Base-by-base conservation (phyloP, 2,888 invertebrate species). In the Glaucopsyche alexis region DNA sequence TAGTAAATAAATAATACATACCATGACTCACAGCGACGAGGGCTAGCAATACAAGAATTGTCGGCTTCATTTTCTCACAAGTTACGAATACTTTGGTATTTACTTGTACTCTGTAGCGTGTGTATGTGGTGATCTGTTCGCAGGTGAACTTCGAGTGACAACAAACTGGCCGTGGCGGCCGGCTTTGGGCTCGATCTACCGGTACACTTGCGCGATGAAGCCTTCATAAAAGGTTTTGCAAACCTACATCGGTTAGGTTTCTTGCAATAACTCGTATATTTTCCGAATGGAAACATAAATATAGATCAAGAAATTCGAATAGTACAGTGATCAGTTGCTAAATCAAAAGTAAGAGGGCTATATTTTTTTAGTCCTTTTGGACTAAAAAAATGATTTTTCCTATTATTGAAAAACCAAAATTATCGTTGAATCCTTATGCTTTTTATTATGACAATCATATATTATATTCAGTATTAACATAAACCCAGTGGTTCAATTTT, bases 151-250 rank as follows among this genome's bases (percentile, higher is more conserved):
- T 78, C 77, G 79, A 81, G 78, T 81, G 81, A 83, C 84, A 84
- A 83, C 84, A 84, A 83, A 84, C 84, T 80, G 60, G 74, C 76
- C 75, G 82, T 82, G 82, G 78, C 82, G 82, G 78, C 81, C 84
- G 82, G 81, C 79, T 65, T 75, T 84, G 82, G 84, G 80, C 81
- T 79, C 80, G 89, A 85, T 81, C 80, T 85, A 87, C 90, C 84
- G 84, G 91, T 91, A 87, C 81, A 79, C 71, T 82, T 83, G 80
- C 72, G 76, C 7, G 74, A 79, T 80, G 77, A 69, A 55, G 67
- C n/a, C 50, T 52, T 14, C 38, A 45, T 49, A 19, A 7, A 29
- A 47, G 9, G 13, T 11, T 60, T 67, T 67, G 45, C 45, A 1
- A 47, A 67, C 42, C 16, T 8, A 29, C 2, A 9, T 11, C 19